A percentile compares a stretch with the other conserved stretches of the same genome.
Evolutionary conservation across 2,888 invertebrate genomes (phyloP).

Genomic region (Lycophotia porphyrea): DNA sequence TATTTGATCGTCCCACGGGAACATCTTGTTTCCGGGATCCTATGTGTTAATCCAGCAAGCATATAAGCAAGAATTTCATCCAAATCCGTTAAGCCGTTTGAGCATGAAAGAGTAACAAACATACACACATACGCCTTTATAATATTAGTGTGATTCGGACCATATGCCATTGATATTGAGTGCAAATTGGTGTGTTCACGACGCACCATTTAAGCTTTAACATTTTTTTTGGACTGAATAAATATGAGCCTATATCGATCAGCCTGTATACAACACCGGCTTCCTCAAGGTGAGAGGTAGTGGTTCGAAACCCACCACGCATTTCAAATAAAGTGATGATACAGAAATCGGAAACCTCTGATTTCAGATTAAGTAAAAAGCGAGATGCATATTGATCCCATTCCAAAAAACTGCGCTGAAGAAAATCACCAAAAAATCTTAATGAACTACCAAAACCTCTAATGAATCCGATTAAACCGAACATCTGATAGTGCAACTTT

Average conservation of each 20-base stretch:
- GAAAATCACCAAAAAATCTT: not conserved
- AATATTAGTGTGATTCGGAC: no score
- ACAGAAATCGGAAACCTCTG: not conserved
- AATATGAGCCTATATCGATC: not conserved
- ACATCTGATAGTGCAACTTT: conserved; percentile 47
- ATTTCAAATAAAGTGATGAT: not conserved
- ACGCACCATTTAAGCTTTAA: not conserved
- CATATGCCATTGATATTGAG: not conserved
- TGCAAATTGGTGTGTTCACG: not conserved
- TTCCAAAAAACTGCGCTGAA: not conserved
- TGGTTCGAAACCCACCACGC: not conserved
- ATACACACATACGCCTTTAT: no score
- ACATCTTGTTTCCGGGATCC: no score
- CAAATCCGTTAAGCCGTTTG: no score
- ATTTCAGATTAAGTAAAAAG: not conserved
- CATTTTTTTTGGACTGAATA: not conserved
- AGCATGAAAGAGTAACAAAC: no score
- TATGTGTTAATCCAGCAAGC: no score
- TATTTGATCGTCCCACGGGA: no score
- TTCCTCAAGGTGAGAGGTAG: not conserved
- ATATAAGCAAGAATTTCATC: no score
- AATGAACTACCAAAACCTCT: conserved; percentile 13
- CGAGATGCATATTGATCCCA: not conserved
- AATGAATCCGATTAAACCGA: conserved; percentile 32
- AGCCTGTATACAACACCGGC: not conserved